phyloP scores from a whole-genome alignment of 2,888 invertebrate genomes.

The Notodromas monacha region DNA sequence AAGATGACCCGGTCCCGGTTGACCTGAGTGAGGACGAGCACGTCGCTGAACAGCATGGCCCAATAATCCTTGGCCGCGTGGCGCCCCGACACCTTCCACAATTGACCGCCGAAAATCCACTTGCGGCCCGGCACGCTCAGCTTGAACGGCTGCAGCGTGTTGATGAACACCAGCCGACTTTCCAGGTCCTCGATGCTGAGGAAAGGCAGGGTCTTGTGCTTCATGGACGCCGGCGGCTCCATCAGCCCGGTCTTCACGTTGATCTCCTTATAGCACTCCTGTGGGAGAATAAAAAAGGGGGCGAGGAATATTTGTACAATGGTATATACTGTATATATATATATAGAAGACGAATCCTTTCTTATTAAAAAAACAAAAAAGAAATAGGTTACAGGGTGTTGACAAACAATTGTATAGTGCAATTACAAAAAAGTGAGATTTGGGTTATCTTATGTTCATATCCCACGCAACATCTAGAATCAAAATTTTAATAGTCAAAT shows the following conservation, averaged over 20 bases:
- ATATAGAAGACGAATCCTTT: too few relatives aligned
- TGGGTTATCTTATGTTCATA: too few relatives aligned
- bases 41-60: slow-evolving; percentile 50
- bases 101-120: slow-evolving; percentile 61
- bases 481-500: too few relatives aligned
- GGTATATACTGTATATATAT: too few relatives aligned
- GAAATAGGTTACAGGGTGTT: too few relatives aligned
- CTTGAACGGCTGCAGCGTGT: slow-evolving; percentile 33
- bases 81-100: slow-evolving; percentile 46
- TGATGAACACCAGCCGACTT: slow-evolving; percentile 54
- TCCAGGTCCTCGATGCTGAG: slow-evolving; percentile 51
- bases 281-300: too few relatives aligned
- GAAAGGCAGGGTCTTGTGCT: slow-evolving; percentile 45
- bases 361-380: too few relatives aligned
- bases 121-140: slow-evolving; percentile 47
- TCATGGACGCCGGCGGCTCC: too few relatives aligned
- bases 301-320: too few relatives aligned
- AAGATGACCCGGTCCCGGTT: slow-evolving; percentile 54
- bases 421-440: too few relatives aligned
- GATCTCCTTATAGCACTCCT: slow-evolving; percentile 32
- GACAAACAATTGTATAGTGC: too few relatives aligned
- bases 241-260: slow-evolving; percentile 49
- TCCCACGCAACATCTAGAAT: too few relatives aligned
- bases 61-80: slow-evolving; percentile 48
- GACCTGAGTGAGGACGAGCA: slow-evolving; percentile 50